Evolutionary conservation across 92 coral and sea anemone species (phyloP), one percentile per base, ranked within the genome.

Genomic region (Heteractis magnifica): DNA sequence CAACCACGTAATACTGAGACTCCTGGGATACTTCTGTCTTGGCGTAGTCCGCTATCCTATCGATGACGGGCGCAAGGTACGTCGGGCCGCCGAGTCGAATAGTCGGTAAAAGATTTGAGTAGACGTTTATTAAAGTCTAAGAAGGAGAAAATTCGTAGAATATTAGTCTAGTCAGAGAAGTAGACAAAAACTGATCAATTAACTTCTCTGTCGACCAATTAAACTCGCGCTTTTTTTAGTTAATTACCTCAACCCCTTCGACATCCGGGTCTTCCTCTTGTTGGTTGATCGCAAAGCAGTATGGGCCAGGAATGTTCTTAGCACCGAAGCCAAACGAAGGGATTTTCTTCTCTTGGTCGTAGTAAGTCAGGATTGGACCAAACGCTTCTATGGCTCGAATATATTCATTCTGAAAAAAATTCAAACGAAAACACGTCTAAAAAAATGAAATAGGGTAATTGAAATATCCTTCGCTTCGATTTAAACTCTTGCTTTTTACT

Each of bases 301-400:
- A 94, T 21, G 98, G 94, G 60, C 82, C 87, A 55, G 52, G 83
- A 15, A 82, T 52, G 44, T 65, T 86, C 78, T 91, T 88, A 44
- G 98, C 98, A 52, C 98, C 98, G 85, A 95, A 95, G 0, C 98
- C 98, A 80, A 88, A 95, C 12, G 86, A 88, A 41, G 98, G 94
- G 73, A 94, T 92, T 77, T 81, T 88, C 79, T 86, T 82, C 11
- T 86, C 96, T 10, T 83, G 77, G 68, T 93, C 91, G 86, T 92
- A 95, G 77, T 91, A 84, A n/a, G 96, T 87, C 81, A 95, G 81
- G 65, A 93, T 92, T 65, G 92, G 92, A 8, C 94, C 98, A 4
- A 94, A 77, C 10, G 94, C 79, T 76, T 87, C 89, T 3, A 94
- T 83, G 8, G 98, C 86, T 65, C 86, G 87, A 58, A 88, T 90